phyloP scores from a whole-genome alignment of 2,797 vertebrate species.

The Mus minutoides region DNA sequence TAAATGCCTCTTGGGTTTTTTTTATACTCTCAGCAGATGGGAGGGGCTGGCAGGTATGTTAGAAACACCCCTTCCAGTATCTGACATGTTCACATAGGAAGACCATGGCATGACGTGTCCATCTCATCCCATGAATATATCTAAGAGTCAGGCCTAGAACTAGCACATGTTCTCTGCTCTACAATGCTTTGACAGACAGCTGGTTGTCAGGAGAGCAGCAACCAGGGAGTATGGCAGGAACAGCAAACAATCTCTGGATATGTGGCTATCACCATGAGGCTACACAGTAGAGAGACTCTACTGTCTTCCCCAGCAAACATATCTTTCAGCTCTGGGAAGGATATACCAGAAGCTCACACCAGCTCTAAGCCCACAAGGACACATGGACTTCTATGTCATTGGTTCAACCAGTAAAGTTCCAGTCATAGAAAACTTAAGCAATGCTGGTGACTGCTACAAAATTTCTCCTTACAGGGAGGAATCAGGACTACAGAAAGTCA shows the following conservation, averaged over 20 bases:
- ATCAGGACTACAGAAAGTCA: background rate
- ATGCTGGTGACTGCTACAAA: background rate
- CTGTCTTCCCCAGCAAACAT: fast-evolving
- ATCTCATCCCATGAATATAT: background rate
- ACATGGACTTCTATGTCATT: background rate
- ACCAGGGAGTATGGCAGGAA: background rate
- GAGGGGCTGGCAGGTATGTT: background rate
- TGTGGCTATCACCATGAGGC: fast-evolving
- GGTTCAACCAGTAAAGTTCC: background rate
- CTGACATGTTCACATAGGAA: background rate
- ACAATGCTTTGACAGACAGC: background rate
- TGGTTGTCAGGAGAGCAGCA: background rate
- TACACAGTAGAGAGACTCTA: background rate
- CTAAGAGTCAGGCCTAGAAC: background rate
- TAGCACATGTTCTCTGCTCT: background rate
- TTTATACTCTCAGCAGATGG: background rate
- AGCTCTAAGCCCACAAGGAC: background rate
- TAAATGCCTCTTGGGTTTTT: background rate
- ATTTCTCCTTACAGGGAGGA: background rate
- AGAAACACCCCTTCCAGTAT: background rate
- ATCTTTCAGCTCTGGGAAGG: background rate
- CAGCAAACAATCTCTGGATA: background rate
- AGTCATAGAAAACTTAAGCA: background rate
- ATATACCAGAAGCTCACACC: fast-evolving
- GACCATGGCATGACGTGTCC: background rate